These are phyloP conservation scores for Tor tambroides DNA, from an alignment of 2,113 vertebrate genomes.

Conservation along the genomic window DNA sequence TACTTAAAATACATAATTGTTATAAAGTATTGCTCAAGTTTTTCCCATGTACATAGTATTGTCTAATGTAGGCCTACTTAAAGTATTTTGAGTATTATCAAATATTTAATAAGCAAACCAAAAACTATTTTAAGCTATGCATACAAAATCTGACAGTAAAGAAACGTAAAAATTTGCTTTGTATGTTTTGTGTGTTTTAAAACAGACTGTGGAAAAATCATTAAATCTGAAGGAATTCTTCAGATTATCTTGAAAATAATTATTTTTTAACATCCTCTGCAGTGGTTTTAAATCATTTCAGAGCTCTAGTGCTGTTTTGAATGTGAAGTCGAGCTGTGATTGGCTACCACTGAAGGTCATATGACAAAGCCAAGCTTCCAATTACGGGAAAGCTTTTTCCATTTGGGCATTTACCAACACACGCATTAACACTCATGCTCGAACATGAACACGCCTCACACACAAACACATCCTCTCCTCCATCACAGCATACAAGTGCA, in stretches of 20 bases:
- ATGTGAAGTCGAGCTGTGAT: neutral
- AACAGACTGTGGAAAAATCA: neutral
- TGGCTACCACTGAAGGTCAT: neutral
- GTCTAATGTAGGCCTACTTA: too few relatives aligned
- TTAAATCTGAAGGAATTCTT: neutral
- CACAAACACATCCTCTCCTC: neutral
- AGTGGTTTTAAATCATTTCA: neutral
- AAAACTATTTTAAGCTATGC: too few relatives aligned
- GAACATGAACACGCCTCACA: neutral
- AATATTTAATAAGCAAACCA: too few relatives aligned
- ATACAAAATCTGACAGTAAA: too few relatives aligned
- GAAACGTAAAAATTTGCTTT: too few relatives aligned
- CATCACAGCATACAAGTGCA: neutral
- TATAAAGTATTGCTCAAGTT: too few relatives aligned
- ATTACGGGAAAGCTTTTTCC: neutral
- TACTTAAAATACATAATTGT: too few relatives aligned
- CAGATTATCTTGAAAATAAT: neutral
- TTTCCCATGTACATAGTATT: too few relatives aligned
- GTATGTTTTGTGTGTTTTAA: neutral
- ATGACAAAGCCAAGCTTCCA: neutral
- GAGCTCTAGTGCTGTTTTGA: neutral
- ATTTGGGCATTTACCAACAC: constrained; percentile 17
- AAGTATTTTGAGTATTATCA: too few relatives aligned
- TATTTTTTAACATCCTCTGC: neutral
- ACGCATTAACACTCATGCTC: neutral